These are phyloP conservation scores for Ooceraea biroi DNA, from an alignment of 1,140 invertebrate genomes.

Conservation along the genomic window DNA sequence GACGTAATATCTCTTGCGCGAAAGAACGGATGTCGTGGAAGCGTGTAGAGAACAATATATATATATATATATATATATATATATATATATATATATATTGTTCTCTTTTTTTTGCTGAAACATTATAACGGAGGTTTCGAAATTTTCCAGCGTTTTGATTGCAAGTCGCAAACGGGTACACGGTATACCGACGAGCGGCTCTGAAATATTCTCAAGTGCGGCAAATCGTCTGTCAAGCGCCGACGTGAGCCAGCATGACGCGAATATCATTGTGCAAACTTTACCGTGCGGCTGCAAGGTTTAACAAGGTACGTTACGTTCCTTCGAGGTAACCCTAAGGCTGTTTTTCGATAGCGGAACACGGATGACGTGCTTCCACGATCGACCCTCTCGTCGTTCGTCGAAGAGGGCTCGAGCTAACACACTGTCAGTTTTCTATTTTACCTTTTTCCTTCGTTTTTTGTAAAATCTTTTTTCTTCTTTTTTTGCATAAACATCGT, in stretches of 20 bases:
- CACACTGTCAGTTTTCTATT: not conserved
- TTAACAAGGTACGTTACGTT: conserved; percentile 34
- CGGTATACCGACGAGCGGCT: not conserved
- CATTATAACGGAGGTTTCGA: not conserved
- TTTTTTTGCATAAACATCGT: not conserved
- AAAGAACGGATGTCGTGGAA: not conserved
- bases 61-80: too few relatives aligned
- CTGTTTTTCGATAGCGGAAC: conserved; percentile 43
- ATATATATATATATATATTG: too few relatives aligned
- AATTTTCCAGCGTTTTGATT: not conserved
- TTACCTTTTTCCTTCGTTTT: not conserved
- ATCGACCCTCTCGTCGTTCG: not conserved
- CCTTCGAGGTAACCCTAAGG: conserved; percentile 15
- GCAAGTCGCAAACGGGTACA: not conserved
- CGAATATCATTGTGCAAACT: conserved; percentile 15
- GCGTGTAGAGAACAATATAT: not conserved
- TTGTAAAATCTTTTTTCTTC: not conserved
- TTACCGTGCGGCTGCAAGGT: conserved; percentile 1
- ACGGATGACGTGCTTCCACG: conserved; percentile 25
- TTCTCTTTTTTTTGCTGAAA: not conserved
- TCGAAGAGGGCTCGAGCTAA: not conserved
- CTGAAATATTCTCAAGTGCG: not conserved
- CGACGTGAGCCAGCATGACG: not conserved
- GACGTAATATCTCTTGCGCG: not conserved
- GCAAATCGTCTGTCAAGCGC: conserved; percentile 11